A percentile compares a stretch with the other conserved stretches of the same genome.
Evolutionary conservation across 2,888 invertebrate genomes (phyloP).

Genomic region (Drosophila longiperda): DNA sequence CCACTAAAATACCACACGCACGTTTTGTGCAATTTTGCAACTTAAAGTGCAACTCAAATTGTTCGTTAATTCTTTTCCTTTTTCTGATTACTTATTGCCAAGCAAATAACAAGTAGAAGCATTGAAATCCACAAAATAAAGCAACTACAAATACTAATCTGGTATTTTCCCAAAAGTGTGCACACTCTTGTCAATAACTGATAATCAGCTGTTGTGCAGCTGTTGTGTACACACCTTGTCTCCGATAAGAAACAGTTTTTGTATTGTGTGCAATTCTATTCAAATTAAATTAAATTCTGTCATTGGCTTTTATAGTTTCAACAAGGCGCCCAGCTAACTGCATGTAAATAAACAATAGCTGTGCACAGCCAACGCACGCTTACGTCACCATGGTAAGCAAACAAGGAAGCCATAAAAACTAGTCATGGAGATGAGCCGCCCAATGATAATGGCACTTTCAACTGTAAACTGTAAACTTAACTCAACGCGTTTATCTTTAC

Average conservation of each 20-base stretch:
- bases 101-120: not conserved
- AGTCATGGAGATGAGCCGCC: constrained; percentile 15
- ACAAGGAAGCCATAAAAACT: constrained; percentile 69
- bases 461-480: constrained; percentile 16
- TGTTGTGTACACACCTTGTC: constrained; percentile 58
- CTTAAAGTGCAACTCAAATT: not conserved
- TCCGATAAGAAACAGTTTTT: constrained; percentile 70
- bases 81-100: not conserved
- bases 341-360: constrained; percentile 40
- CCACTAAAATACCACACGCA: not conserved
- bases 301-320: constrained; percentile 17
- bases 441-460: constrained; percentile 14
- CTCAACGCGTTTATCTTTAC: not conserved
- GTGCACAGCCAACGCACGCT: constrained; percentile 31
- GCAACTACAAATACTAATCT: not conserved
- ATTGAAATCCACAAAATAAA: not conserved
- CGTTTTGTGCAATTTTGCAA: constrained; percentile 8
- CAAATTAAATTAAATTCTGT: constrained; percentile 24
- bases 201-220: constrained; percentile 52
- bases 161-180: constrained; percentile 36
- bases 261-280: constrained; percentile 39
- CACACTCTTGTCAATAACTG: constrained; percentile 47
- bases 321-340: constrained; percentile 17
- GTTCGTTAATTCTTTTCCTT: not conserved
- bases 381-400: constrained; percentile 65